Base-by-base conservation (phyloP, 2,797 vertebrate species). In the Gallirallus australis region DNA sequence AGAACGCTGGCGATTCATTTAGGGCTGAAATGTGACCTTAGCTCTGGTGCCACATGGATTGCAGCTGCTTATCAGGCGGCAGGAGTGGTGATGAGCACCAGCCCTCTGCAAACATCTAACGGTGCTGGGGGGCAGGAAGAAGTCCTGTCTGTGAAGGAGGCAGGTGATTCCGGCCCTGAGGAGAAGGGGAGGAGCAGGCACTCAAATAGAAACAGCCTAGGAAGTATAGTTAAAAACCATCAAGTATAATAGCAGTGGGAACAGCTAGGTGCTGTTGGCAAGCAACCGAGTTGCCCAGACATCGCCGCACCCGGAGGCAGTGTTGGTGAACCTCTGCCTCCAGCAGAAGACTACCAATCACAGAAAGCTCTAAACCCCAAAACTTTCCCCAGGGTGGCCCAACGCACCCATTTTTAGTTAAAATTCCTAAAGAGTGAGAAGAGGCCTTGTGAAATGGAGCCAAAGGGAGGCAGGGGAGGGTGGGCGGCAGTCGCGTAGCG, bases 251-350 rank as follows among this genome's bases (percentile, higher is more conserved):
- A 80, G 33, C 31, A 24, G 70, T 61, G 60, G 59, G 47, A 91
- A 50, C 45, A 72, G 57, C 35, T 81, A 23, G n/a, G 70, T 78
- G 47, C 63, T 93, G 6, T 24, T 33, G 70, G 80, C 50, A 66
- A 50, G 53, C 0, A 0, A 7, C 35, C 15, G 40, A 80, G 25
- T 24, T 21, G 6, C 70, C 30, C 1, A 8, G 64, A 18, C 60
- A 33, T 25, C 1, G 1, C 57, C 48, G 63, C 52, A 42, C 56
- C 39, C 63, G 37, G 61, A 42, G 70, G 54, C 35, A 31, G 15
- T 24, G 45, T 52, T 78, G 69, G 24, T 13, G 11, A 39, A 75
- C 31, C 31, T 40, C 45, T 45, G 50, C 65, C 57, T 64, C 69
- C 64, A 59, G 39, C 50, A 75, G 79, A 45, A 75, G 6, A 31